Base-by-base conservation (phyloP, 2,888 invertebrate genomes). In the Zhuqinia jingwanae region DNA sequence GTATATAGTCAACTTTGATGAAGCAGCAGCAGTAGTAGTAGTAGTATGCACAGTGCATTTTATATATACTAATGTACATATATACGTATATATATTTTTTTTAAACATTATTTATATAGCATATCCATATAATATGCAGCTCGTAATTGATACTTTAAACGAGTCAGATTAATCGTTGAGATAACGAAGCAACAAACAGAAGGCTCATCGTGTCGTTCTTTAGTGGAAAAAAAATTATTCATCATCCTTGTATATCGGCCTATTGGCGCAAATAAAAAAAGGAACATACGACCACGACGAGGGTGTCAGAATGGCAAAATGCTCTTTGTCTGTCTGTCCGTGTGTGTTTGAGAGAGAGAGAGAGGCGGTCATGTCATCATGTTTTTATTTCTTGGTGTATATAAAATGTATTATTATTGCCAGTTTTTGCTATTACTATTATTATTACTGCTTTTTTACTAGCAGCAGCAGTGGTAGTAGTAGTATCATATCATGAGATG, bases 351-450 rank as follows among this genome's bases (percentile, higher is more conserved):
- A n/a, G n/a, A n/a, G n/a, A n/a, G 84, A 79, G 79, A 73, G 68
- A 83, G 73, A 85, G 85, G 85, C 85, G 85, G 79, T 85, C 79
- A 80, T 80, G 85, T 85, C 73, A 65, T 79, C 80, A 80, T 85
- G 60, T 80, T 76, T n/a, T 75, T 80, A 65, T 75, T 75, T 85
- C 68, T 80, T 27, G 17, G 63, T 22, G 36, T 36, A 36, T 15
- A 68, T 79, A 80, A 27, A 42, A 79, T 63, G 78, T 68, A 78
- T 84, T 84, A 82, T 75, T 42, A 68, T 36, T 56, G 17, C 47
- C 68, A 73, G 27, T 56, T 60, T 53, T 30, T 70, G 53, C 36
- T 58, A 56, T 73, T 60, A 85, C 73, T 63, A 73, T 78, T 56
- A n/a, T 53, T 50, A 47, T n/a, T 45, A 45, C 65, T 10, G 30